Base-by-base conservation (phyloP, 2,888 invertebrate genomes). In the Drosophila mercatorum region DNA sequence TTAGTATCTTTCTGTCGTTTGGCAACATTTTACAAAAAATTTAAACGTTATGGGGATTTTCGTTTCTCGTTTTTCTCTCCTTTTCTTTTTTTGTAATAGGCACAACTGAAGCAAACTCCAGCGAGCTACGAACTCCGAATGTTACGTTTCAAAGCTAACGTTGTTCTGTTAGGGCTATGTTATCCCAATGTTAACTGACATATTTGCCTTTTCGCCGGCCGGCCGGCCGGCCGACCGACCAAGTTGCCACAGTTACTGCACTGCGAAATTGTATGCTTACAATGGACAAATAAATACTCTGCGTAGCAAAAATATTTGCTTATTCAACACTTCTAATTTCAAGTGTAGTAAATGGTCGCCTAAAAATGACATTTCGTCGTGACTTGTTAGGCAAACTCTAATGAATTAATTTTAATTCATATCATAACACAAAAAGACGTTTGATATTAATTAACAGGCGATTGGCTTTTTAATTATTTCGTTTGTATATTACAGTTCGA, bases 1-100 rank as follows among this genome's bases (percentile, higher is more conserved):
- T 82, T 46, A 85, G 68, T 43, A 80, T 47, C 34, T 78, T 89
- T 57, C 68, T 80, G 4, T 88, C 80, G 53, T 85, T 78, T 36
- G 88, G 83, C 60, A 88, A 65, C 87, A 84, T 84, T 58, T 62
- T 64, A 55, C 46, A 66, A 40, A 38, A 49, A 53, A 49, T 76
- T 69, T 47, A 26, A 57, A 26, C n/a, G n/a, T 10, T 31, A 49
- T 6, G 17, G 11, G 7, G 26, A 41, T 49, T 65, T 61, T 31
- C 17, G 46, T 46, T 22, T 22, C 22, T 36, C 34, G 34, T 28
- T 34, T 49, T 43, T 22, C 38, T 22, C 40, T 38, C 40, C 41
- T 55, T 53, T 26, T 17, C 3, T 26, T 46, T 44, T 47, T 52
- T 64, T 52, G 22, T 40, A 53, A 26, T 34, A 43, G 17, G 49